Conservation (phyloP, 2,797 vertebrate genomes). For the Schizopygopsis malacanthus region DNA sequence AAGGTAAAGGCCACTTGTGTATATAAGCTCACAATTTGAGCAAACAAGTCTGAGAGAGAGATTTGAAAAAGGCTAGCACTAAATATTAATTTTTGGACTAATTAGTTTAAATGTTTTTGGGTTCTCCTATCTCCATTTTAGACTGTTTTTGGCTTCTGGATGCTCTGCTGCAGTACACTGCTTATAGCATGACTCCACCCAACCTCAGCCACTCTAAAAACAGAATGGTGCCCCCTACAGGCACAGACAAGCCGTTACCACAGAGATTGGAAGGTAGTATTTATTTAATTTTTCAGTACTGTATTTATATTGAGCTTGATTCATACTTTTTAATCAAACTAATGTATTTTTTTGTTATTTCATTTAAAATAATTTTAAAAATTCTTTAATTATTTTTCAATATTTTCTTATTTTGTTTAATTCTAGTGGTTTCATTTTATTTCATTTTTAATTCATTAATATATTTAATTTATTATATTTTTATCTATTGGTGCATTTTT, state of each 20-base stretch:
- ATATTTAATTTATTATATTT: no score
- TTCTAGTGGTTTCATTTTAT: no score
- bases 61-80: background rate
- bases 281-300: no score
- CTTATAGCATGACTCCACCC: constrained; percentile 92
- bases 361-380: background rate
- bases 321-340: no score
- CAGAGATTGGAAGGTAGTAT: constrained; percentile 93
- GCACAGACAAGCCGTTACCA: constrained; percentile 79
- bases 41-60: background rate
- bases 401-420: background rate
- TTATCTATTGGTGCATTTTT: background rate
- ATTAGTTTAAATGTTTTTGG: background rate
- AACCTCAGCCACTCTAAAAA: constrained; percentile 94
- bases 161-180: constrained; percentile 93
- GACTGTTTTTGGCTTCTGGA: constrained; percentile 99
- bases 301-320: background rate
- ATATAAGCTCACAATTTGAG: background rate
- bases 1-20: constrained; percentile 78
- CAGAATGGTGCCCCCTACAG: constrained; percentile 84
- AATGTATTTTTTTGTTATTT: background rate
- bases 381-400: background rate
- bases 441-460: background rate
- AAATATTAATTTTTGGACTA: background rate
- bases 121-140: constrained; percentile 62